These are phyloP conservation scores for Epirrhoe alternata DNA, from an alignment of 2,888 invertebrate genomes.

Conservation along the genomic window DNA sequence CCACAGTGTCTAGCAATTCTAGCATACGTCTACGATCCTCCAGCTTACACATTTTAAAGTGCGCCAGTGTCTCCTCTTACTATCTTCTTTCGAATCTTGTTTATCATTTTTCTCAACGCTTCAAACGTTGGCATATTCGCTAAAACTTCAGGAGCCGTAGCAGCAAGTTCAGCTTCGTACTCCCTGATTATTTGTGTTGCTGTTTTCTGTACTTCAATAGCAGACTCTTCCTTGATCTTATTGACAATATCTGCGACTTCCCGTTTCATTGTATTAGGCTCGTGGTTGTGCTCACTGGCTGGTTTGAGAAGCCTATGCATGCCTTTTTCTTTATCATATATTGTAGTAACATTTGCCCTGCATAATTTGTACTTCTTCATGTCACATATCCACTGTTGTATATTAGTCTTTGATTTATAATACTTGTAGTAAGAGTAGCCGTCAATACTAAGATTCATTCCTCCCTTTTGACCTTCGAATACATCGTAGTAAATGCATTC, in stretches of 20 bases:
- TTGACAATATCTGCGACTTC: neutral
- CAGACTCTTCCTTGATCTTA: neutral
- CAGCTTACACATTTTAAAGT: too few relatives aligned
- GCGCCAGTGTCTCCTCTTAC: too few relatives aligned
- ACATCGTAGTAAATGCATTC: neutral
- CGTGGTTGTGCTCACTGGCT: neutral
- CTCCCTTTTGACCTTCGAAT: neutral
- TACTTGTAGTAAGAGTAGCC: neutral
- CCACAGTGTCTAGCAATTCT: neutral
- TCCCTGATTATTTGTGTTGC: neutral
- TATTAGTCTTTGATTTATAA: neutral
- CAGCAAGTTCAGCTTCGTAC: neutral
- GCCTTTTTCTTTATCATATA: neutral
- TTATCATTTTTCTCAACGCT: neutral
- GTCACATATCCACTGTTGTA: neutral
- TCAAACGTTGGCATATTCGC: neutral
- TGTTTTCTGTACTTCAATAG: neutral
- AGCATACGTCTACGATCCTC: too few relatives aligned
- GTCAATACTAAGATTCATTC: neutral
- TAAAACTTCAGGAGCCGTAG: neutral
- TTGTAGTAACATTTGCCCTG: neutral
- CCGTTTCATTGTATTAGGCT: neutral
- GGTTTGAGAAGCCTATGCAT: neutral
- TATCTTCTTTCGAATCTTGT: slow-evolving; percentile 3
- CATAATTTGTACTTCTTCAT: neutral